Evolutionary conservation across 2,113 vertebrate genomes (phyloP), one percentile per base, ranked within the genome.

Genomic region (Rhegmatorhina hoffmannsi): DNA sequence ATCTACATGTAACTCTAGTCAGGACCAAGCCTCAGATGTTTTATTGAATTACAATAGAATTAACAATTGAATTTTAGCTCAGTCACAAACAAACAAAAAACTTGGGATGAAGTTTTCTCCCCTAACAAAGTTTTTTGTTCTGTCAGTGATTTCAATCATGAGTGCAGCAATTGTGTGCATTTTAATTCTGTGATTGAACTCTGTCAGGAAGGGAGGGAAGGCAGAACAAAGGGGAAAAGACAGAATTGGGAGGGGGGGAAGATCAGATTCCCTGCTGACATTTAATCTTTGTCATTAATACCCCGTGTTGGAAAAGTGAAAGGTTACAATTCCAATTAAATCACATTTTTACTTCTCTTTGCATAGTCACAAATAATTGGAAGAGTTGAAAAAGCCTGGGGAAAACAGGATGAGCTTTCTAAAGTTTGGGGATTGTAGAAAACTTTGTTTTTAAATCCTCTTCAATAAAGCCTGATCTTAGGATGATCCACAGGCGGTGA

Each of bases 221-320:
- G 44, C 12, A 93, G 20, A 80, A 95, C 36, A 88, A 89, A 85
- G 80, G 43, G 80, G 26, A 89, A 90, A 64, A 59, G 84, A 88
- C 34, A 83, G 56, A 82, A 67, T 0, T 62, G 63, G 68, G 26
- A 50, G 9, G 12, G 16, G 0, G 0, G 52, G 68, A 25, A n/a
- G 67, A 69, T 86, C 49, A 69, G 74, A 81, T 93, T 90, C 67
- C 85, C 75, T 94, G 59, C 60, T 92, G 87, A 55, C 52, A 67
- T 81, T 91, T n/a, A 36, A 67, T 63, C 78, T 70, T 43, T 52
- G 34, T 49, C 79, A 88, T 58, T 34, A 80, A 73, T 56, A 59
- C 8, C 5, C 70, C 36, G 28, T 20, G 55, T 13, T 2, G 33
- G 26, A 83, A 93, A 88, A 73, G 10, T 62, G 18, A 83, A 92